A percentile compares a stretch with the other conserved stretches of the same genome.
phyloP scores from a whole-genome alignment of 2,888 invertebrate species.

The Hydroisotoma schaefferi region DNA sequence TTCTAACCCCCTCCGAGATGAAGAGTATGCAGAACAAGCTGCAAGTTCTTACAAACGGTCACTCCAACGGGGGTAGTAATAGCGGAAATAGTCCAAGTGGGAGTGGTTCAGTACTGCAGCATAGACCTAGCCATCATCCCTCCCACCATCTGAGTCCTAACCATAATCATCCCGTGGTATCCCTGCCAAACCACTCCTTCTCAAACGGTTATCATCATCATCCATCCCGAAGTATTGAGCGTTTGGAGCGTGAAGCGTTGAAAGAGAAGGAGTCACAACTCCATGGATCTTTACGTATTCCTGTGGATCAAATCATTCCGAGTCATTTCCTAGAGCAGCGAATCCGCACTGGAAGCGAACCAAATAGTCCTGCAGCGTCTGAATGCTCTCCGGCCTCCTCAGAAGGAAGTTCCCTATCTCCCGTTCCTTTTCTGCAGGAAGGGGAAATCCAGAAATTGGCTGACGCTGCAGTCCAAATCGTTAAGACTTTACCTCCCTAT shows the following conservation, averaged over 20 bases:
- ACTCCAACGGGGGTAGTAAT: not conserved
- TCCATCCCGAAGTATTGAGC: not conserved
- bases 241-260: not conserved
- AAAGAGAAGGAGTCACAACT: not conserved
- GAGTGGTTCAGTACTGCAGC: not conserved
- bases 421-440: constrained; percentile 45
- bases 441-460: constrained; percentile 43
- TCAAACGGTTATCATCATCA: constrained; percentile 17
- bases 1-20: constrained; percentile 20
- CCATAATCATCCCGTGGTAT: not conserved
- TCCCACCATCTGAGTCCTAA: constrained; percentile 16
- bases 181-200: constrained; percentile 14
- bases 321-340: constrained; percentile 43
- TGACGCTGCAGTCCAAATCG: constrained; percentile 41
- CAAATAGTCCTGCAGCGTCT: constrained; percentile 33
- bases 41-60: constrained; percentile 7
- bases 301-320: constrained; percentile 42
- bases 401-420: constrained; percentile 41
- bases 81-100: constrained; percentile 6
- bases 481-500: constrained; percentile 37
- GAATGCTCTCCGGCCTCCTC: constrained; percentile 40
- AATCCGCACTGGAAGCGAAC: constrained; percentile 41
- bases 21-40: constrained; percentile 29
- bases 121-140: not conserved
- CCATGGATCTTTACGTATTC: constrained; percentile 31